These are phyloP conservation scores for Syngnathus floridae DNA, from an alignment of 2,113 vertebrate species.

Conservation along the genomic window DNA sequence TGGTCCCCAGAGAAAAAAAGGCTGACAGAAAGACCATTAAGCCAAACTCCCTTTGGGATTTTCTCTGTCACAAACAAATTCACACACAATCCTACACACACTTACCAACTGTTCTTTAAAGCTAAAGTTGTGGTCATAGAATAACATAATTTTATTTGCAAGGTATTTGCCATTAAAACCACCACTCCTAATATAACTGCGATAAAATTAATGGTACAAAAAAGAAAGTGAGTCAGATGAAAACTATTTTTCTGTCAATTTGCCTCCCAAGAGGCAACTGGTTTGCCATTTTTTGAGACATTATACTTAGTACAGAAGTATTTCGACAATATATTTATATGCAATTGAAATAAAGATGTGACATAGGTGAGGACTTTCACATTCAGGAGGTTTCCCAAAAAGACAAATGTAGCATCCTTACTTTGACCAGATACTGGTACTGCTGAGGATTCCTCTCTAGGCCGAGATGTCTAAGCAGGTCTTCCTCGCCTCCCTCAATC, in stretches of 20 bases:
- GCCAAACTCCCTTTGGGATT: slow-evolving; percentile 33
- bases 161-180: neutral
- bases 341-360: neutral
- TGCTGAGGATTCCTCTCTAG: slow-evolving; percentile 88
- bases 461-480: slow-evolving; percentile 83
- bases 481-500: slow-evolving; percentile 91
- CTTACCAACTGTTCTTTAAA: neutral
- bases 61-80: slow-evolving; percentile 1
- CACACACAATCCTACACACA: slow-evolving; percentile 7
- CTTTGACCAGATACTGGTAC: slow-evolving; percentile 94
- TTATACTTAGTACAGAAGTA: neutral
- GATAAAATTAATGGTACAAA: too few relatives aligned
- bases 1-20: slow-evolving; percentile 22
- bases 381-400: neutral
- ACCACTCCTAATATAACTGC: too few relatives aligned
- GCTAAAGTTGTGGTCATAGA: neutral
- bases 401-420: slow-evolving; percentile 37
- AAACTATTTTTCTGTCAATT: neutral
- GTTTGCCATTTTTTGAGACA: neutral
- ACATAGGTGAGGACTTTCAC: neutral
- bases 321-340: neutral
- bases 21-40: slow-evolving; percentile 37
- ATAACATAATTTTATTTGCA: neutral
- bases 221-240: too few relatives aligned
- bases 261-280: neutral